Conservation (phyloP, 2,113 vertebrate genomes). For the Colius striatus region DNA sequence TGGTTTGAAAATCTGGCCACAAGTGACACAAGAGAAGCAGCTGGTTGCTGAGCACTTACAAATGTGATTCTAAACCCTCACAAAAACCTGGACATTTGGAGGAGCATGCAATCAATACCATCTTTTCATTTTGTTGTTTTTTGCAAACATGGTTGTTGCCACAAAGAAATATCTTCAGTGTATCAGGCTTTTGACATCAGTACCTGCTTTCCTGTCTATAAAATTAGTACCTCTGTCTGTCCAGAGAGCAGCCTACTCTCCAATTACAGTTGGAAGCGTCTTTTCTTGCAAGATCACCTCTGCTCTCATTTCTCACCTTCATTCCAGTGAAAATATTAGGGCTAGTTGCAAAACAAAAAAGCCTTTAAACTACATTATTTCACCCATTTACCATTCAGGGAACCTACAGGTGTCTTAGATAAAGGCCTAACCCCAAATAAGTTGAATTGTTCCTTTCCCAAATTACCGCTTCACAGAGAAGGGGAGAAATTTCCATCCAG, state of each 20-base stretch:
- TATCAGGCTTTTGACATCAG: background rate
- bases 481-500: background rate
- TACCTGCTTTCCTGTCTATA: background rate
- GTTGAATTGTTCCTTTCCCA: background rate
- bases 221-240: background rate
- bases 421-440: background rate
- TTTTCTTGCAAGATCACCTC: background rate
- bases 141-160: background rate
- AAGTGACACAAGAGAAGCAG: constrained; percentile 32
- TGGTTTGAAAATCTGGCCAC: constrained; percentile 7
- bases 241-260: background rate
- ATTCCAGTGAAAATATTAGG: background rate
- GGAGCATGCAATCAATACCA: background rate
- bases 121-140: background rate
- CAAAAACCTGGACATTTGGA: background rate
- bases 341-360: background rate
- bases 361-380: background rate
- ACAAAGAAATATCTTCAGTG: background rate
- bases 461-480: background rate
- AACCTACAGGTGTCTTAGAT: background rate
- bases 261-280: background rate
- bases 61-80: background rate
- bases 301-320: background rate
- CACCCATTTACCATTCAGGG: background rate
- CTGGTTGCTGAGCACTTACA: constrained; percentile 8